Conservation (phyloP, 2,113 vertebrate species). For the Cepphus grylle region DNA sequence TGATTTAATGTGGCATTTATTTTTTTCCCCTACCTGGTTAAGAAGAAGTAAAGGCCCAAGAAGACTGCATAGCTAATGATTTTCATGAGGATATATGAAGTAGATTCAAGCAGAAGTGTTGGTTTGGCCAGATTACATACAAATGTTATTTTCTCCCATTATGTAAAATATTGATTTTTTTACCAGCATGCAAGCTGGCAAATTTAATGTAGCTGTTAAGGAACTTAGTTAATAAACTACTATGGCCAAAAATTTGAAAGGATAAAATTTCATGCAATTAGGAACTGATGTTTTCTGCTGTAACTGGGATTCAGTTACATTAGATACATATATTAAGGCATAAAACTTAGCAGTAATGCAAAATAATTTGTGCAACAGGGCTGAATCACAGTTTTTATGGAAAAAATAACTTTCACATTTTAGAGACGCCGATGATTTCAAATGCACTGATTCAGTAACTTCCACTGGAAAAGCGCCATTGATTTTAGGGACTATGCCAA, state of each 20-base stretch:
- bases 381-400: not conserved
- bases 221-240: not conserved
- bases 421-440: not conserved
- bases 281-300: not conserved
- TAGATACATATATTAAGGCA: not conserved
- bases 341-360: not conserved
- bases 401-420: not conserved
- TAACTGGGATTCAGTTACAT: not conserved
- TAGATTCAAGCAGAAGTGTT: not conserved
- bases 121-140: not conserved
- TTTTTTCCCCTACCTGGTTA: not conserved
- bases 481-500: not conserved
- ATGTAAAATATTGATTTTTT: not conserved
- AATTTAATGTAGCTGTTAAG: not conserved
- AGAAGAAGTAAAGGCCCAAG: not conserved
- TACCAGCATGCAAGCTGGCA: not conserved
- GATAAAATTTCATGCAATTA: not conserved
- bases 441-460: not conserved
- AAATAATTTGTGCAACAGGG: not conserved
- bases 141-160: not conserved
- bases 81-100: not conserved
- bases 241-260: not conserved
- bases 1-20: not conserved
- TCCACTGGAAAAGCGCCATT: not conserved
- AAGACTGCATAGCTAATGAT: not conserved